These are phyloP conservation scores for Tadarida brasiliensis DNA, from an alignment of 2,797 vertebrate genomes.

Conservation along the genomic window DNA sequence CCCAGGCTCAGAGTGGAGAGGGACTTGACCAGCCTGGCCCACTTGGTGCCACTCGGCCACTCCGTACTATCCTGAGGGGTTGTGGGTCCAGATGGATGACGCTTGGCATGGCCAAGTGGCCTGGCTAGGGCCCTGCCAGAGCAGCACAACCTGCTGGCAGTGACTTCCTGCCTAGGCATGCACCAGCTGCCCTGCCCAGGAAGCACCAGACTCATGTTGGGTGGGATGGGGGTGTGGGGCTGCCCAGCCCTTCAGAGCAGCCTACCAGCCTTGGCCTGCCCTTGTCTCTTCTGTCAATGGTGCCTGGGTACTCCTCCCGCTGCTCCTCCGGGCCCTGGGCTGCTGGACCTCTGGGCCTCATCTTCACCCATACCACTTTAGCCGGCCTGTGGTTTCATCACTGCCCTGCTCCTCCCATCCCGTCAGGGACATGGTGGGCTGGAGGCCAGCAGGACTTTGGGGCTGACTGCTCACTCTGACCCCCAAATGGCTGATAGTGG, in stretches of 20 bases:
- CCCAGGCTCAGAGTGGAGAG: background rate
- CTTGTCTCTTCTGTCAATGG: background rate
- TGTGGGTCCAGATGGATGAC: slow-evolving; percentile 68
- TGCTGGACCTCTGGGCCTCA: background rate
- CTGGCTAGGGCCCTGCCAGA: background rate
- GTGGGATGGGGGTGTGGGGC: background rate
- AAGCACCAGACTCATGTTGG: background rate
- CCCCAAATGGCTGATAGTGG: background rate
- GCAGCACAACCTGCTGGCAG: background rate
- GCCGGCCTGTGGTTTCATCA: background rate
- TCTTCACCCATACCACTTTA: background rate
- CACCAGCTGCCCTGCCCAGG: slow-evolving; percentile 34
- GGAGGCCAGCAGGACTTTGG: background rate
- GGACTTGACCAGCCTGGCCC: background rate
- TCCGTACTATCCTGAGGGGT: background rate
- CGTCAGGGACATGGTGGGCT: background rate
- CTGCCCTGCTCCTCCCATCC: too few relatives aligned
- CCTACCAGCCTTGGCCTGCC: background rate
- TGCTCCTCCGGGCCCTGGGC: background rate
- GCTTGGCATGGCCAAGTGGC: fast-evolving
- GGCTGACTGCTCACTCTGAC: background rate
- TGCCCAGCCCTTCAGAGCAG: background rate
- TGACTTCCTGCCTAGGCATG: background rate
- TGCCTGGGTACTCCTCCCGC: background rate
- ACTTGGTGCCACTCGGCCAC: background rate